Base-by-base conservation (phyloP, 2,888 invertebrate genomes). In the Aporophyla lueneburgensis region DNA sequence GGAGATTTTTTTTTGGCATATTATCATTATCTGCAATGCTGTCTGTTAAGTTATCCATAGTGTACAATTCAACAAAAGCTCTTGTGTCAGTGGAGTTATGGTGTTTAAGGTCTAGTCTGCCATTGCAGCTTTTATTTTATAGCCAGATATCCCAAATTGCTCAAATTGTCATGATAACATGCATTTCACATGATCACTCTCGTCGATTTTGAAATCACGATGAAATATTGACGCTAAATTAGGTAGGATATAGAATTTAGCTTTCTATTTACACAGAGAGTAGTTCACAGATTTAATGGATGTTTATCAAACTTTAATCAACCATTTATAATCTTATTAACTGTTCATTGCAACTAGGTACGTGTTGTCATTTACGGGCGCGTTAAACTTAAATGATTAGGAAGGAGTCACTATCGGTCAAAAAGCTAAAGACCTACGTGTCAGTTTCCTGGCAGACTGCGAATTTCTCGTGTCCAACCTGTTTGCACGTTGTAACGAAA, bases 391-490 rank as follows among this genome's bases (percentile, higher is more conserved):
- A 74, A 84, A 84, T 87, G 87, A 87, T 86, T 89, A 85, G 83
- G 82, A 81, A 85, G 83, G 82, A 81, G 83, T 84, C 82, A 84
- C 89, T 93, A 92, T 93, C 93, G 91, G 93, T 93, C 92, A 92
- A 91, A 88, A 89, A 89, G 88, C 90, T 91, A 88, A 86, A 91
- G 88, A 90, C 87, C 88, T 88, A 87, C 88, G 89, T 90, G 90
- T 92, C 90, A 88, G 91, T 93, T 94, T 94, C 93, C 93, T 88
- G 91, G 86, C 89, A 89, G 91, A 90, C 92, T 89, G 92, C 90
- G 89, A 93, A 93, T 95, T 95, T 95, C 95, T 95, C 93, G 93
- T 89, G 90, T 87, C 79, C 89, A 94, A 95, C 95, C 93, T 93
- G 94, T 94, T 93, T 91, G 91, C 88, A 87, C 89, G 76, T 85